Base-by-base conservation (phyloP, 2,113 vertebrate species). In the Chloroceryle aenea region DNA sequence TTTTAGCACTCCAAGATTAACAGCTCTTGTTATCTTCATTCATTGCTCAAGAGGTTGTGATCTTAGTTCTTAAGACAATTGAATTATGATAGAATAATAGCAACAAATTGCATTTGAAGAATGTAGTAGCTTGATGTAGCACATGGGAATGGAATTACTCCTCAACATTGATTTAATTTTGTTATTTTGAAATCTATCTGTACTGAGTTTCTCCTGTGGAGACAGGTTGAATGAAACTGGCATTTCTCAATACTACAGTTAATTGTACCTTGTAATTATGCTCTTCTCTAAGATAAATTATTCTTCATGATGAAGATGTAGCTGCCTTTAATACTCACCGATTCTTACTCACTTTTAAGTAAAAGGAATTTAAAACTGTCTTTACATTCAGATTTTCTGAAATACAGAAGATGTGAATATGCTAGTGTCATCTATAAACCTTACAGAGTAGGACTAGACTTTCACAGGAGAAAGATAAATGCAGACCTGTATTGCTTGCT, bases 101-200 rank as follows among this genome's bases (percentile, higher is more conserved):
- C 50, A 76, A 38, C 58, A 94, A 90, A 90, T 92, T 93, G 14
- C 62, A 80, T 89, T 89, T 29, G 40, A 79, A 86, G 21, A 93
- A 25, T 45, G 25, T 62, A 73, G 45, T 66, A 66, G 32, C 48
- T 85, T 94, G 40, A 86, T 71, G 83, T 50, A 40, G 27, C 43
- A 72, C 40, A 61, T 20, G 62, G 32, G 45, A 90, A 66, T 3
- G 4, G 3, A 86, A 69, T 62, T 85, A 38, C 50, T 92, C 40
- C 88, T 94, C 76, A 66, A n/a, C 4, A 66, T 71, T 58, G 2
- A 61, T 68, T 87, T 82, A 3, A 32, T 66, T 77, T 74, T 78
- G 42, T 76, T 89, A 71, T 81, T 81, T 86, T 81, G 72, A 84
- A 96, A 86, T 68, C 27, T 40, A n/a, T 64, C 52, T 67, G 17